Conservation (phyloP, 2,113 vertebrate genomes). For the Panthera tigris region DNA sequence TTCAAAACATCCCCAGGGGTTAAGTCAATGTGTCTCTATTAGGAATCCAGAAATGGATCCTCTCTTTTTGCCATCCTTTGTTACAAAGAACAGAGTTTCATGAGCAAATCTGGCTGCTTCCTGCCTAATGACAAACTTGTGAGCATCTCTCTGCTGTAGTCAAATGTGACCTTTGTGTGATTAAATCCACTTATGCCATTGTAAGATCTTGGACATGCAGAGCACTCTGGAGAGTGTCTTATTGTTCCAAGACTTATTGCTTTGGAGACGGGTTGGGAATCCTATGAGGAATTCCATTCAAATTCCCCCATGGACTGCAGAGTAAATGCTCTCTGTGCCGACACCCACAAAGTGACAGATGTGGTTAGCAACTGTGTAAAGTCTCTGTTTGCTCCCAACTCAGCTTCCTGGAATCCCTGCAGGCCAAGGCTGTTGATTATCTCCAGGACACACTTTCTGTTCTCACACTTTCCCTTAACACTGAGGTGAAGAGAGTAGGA, state of each 20-base stretch:
- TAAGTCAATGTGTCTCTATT: neutral
- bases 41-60: neutral
- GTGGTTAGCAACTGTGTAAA: slow-evolving; percentile 14
- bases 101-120: neutral
- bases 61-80: neutral
- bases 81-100: slow-evolving; percentile 3
- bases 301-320: neutral
- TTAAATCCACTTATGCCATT: neutral
- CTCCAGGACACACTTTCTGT: slow-evolving; percentile 11
- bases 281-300: slow-evolving; percentile 25
- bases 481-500: neutral
- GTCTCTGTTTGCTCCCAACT: neutral
- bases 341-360: slow-evolving; percentile 47
- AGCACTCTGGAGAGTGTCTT: neutral
- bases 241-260: neutral
- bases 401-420: neutral
- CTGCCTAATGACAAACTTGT: slow-evolving; percentile 9
- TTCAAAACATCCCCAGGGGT: neutral
- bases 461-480: slow-evolving; percentile 13
- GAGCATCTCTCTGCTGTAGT: neutral
- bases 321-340: slow-evolving; percentile 23
- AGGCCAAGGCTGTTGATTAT: neutral
- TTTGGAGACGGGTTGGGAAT: slow-evolving; percentile 17
- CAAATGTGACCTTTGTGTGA: neutral
- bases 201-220: neutral